These are phyloP conservation scores for Parotia lawesii DNA, from an alignment of 2,113 vertebrate genomes.

Conservation along the genomic window DNA sequence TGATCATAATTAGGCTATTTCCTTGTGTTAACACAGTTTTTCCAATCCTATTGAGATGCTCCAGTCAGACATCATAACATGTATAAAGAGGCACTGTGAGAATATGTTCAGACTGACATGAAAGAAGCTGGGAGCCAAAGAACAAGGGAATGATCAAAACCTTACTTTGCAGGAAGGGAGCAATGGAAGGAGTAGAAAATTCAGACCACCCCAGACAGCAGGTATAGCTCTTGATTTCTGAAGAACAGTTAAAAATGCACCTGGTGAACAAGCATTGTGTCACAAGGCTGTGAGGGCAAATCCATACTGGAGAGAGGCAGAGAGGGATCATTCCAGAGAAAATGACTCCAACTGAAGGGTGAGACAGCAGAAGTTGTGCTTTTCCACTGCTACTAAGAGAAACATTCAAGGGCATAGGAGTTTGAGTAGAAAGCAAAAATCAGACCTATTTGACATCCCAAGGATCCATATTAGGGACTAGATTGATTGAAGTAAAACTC, in stretches of 20 bases:
- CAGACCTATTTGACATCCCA: background rate
- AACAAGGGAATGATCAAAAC: background rate
- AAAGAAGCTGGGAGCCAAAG: background rate
- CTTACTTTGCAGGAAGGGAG: background rate
- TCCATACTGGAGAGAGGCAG: background rate
- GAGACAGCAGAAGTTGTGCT: background rate
- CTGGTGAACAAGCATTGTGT: background rate
- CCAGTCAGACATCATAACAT: background rate
- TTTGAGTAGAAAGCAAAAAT: background rate
- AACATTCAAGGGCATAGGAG: background rate
- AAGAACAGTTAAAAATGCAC: background rate
- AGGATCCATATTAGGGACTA: background rate
- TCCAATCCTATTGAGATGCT: background rate
- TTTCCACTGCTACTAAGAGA: background rate
- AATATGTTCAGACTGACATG: background rate
- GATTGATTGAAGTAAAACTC: background rate
- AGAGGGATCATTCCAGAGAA: background rate
- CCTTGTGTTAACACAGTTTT: background rate
- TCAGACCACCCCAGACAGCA: background rate
- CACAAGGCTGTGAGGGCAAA: background rate
- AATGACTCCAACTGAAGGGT: background rate
- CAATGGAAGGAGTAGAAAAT: background rate
- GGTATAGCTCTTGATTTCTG: background rate
- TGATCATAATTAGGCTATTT: background rate
- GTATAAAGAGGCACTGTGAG: background rate